Base-by-base conservation (phyloP, 1,140 invertebrate species). In the Elymnias hypermnestra region DNA sequence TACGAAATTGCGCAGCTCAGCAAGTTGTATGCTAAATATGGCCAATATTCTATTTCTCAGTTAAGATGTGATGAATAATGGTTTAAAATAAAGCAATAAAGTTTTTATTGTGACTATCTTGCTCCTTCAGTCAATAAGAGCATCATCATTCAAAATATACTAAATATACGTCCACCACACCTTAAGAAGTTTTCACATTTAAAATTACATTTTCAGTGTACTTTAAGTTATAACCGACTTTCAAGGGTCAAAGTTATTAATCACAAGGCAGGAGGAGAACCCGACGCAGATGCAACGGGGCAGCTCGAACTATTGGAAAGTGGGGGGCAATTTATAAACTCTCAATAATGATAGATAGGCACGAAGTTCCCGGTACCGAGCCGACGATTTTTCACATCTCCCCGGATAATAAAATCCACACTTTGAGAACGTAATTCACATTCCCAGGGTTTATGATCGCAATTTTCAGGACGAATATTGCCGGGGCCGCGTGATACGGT, bases 321-420 rank as follows among this genome's bases (percentile, higher is more conserved):
- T 64, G 45, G 52, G 39, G 62, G 69, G 67, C 72, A 73, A 82
- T 82, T 82, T 82, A 82, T 81, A 78, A 81, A 78, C 64, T 75
- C 67, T 70, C 63, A 71, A 74, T 72, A 62, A 71, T 76, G 74
- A 78, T 72, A 59, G 69, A 78, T 78, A 49, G 65, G 9, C 42
- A 21, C 49, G 54, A 57, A 67, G 52, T 66, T 65, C 40, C 57
- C 62, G 62, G 38, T n/a, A n/a, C n/a, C 18, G 5, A 23, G 28
- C 31, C 29, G 41, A 42, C 33, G 25, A 66, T 68, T 72, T 67
- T 64, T 69, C 67, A 66, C 63, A 71, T 62, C 58, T 59, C 68
- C 48, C 35, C 33, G 42, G 59, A 66, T 72, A 68, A 79, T 79
- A 77, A 77, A 77, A 74, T 76, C 68, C 71, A 70, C 73, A 73